phyloP scores from a whole-genome alignment of 2,113 vertebrate genomes.

The Arvicanthis niloticus region DNA sequence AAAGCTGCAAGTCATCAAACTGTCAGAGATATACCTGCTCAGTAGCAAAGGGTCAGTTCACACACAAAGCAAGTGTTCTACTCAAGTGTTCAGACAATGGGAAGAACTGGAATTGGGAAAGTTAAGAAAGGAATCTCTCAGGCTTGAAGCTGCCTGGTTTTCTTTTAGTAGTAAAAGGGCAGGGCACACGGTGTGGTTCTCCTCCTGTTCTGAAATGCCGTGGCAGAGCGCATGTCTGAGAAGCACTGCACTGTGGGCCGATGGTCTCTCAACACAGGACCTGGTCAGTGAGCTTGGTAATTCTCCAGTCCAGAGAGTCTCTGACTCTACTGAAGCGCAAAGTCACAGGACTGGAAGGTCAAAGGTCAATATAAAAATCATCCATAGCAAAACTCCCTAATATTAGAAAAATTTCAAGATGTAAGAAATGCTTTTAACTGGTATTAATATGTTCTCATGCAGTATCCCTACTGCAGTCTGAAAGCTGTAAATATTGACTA shows the following conservation, averaged over 20 bases:
- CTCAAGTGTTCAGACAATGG: conserved; percentile 84
- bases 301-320: conserved; percentile 80
- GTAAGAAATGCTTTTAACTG: conserved; percentile 85
- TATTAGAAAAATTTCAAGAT: conserved; percentile 81
- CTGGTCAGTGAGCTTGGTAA: conserved; percentile 76
- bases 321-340: conserved; percentile 76
- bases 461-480: conserved; percentile 83
- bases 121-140: conserved; percentile 88
- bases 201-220: conserved; percentile 89
- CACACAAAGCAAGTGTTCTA: conserved; percentile 85
- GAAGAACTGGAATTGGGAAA: conserved; percentile 85
- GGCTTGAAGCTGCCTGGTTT: conserved; percentile 93
- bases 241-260: conserved; percentile 85
- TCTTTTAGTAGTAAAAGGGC: conserved; percentile 78
- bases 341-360: conserved; percentile 84
- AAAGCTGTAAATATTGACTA: conserved; percentile 80
- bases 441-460: conserved; percentile 81
- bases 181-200: conserved; percentile 9
- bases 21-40: conserved; percentile 77
- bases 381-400: conserved; percentile 82
- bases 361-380: conserved; percentile 83
- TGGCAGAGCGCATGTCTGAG: conserved; percentile 82
- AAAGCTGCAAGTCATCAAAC: conserved; percentile 79
- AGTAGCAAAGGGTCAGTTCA: conserved; percentile 85
- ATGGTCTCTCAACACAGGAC: conserved; percentile 83